Conservation (phyloP, 2,888 invertebrate species). For the Epsilonema sp. region DNA sequence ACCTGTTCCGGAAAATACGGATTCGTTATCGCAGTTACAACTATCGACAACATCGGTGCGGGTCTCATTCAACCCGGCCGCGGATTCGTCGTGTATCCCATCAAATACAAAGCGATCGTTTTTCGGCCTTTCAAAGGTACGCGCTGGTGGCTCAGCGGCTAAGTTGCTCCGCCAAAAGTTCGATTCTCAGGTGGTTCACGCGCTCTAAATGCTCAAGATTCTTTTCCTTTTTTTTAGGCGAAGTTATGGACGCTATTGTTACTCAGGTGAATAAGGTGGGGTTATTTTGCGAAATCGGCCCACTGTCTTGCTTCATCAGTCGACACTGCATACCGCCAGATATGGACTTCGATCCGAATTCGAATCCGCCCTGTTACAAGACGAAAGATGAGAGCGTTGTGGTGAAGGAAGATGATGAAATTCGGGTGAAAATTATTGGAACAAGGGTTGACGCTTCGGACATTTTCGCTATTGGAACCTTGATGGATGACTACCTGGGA, state of each 20-base stretch:
- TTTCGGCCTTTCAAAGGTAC: constrained; percentile 98
- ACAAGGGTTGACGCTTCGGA: constrained; percentile 95
- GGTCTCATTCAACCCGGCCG: constrained; percentile 91
- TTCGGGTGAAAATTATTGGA: constrained; percentile 83
- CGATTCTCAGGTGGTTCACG: no score
- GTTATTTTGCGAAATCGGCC: constrained; percentile 97
- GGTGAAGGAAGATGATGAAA: constrained; percentile 24
- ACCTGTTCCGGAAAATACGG: constrained; percentile 99
- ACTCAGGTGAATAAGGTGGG: constrained; percentile 85
- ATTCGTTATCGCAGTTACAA: constrained; percentile 96
- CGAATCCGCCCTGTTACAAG: constrained; percentile 92
- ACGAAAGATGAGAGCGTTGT: constrained; percentile 18
- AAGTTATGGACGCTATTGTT: constrained; percentile 86
- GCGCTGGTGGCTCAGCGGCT: no score
- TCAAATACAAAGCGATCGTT: constrained; percentile 96
- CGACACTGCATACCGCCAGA: constrained; percentile 83
- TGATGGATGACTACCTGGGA: constrained; percentile 96
- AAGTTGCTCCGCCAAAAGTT: no score
- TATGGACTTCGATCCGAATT: constrained; percentile 97
- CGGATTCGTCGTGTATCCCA: constrained; percentile 95
- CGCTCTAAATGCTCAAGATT: no score
- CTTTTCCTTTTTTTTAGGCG: no score
- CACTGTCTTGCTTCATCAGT: constrained; percentile 91
- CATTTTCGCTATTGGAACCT: constrained; percentile 96
- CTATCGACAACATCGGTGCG: constrained; percentile 96